A percentile compares a stretch with the other conserved stretches of the same genome.
phyloP scores from a whole-genome alignment of 2,113 vertebrate species.

The Zosterops pallidus region DNA sequence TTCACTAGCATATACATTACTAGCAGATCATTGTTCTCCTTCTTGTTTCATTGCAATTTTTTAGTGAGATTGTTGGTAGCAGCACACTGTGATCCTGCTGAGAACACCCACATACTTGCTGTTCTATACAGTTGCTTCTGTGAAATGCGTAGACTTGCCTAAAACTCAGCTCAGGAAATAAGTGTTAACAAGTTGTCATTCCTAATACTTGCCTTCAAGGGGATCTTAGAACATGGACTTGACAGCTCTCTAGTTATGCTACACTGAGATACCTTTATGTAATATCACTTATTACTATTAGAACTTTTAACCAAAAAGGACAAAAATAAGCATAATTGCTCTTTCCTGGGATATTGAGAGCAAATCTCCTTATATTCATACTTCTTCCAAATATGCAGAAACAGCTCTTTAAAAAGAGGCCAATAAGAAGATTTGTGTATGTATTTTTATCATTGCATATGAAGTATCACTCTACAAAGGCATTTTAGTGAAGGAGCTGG shows the following conservation, averaged over 20 bases:
- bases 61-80: background rate
- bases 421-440: background rate
- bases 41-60: background rate
- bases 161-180: conserved; percentile 14
- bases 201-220: conserved; percentile 8
- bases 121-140: background rate
- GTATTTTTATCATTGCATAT: background rate
- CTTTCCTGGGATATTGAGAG: background rate
- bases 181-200: background rate
- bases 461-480: background rate
- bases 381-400: background rate
- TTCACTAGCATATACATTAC: background rate
- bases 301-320: conserved; percentile 3
- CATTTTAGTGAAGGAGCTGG: background rate
- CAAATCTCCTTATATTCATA: background rate
- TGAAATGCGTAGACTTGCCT: background rate
- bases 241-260: background rate
- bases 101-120: background rate
- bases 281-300: background rate
- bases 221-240: background rate
- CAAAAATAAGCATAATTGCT: conserved; percentile 18
- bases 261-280: background rate
- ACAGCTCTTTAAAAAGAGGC: background rate
- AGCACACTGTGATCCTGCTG: background rate
- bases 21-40: background rate